Percentiles rank a stretch among this genome's conserved stretches.
phyloP scores from a whole-genome alignment of 1,140 invertebrate genomes.

The Meloidogyne hapla region DNA sequence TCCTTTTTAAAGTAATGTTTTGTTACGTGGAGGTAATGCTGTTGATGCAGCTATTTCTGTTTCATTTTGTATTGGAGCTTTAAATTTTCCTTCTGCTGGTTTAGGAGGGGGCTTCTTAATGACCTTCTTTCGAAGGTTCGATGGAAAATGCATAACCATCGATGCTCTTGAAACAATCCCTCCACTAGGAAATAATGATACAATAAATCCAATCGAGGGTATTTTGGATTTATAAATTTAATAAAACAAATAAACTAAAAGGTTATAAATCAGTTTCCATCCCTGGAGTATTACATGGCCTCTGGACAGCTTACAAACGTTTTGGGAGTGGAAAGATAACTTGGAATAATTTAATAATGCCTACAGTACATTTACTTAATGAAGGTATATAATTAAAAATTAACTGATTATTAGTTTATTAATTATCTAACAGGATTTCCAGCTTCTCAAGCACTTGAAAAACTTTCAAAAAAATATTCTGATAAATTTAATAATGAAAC shows the following conservation, averaged over 20 bases:
- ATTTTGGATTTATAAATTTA: background rate
- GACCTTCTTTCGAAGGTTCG: conserved; percentile 73
- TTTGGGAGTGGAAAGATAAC: conserved; percentile 74
- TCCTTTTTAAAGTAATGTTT: conserved; percentile 70
- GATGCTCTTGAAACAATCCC: conserved; percentile 81
- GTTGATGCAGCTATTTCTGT: conserved; percentile 81
- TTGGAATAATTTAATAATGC: conserved; percentile 78
- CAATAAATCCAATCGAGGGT: conserved; percentile 64
- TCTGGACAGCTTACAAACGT: conserved; percentile 77
- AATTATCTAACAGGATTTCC: conserved; percentile 70
- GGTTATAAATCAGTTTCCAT: conserved; percentile 53
- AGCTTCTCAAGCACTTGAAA: conserved; percentile 72
- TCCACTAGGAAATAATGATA: conserved; percentile 69
- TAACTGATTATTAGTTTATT: conserved; percentile 69
- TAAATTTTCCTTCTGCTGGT: conserved; percentile 81
- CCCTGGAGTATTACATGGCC: conserved; percentile 84
- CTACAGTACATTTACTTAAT: conserved; percentile 69
- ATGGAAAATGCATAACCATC: conserved; percentile 65
- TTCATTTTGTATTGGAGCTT: conserved; percentile 79
- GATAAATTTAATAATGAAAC: conserved; percentile 54
- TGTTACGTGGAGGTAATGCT: conserved; percentile 78
- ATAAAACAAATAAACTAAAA: background rate
- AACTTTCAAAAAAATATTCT: conserved; percentile 68
- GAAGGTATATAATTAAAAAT: conserved; percentile 23
- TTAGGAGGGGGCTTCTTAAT: conserved; percentile 82